Evolutionary conservation across 2,113 vertebrate species (phyloP).

Genomic region (Rissa tridactyla): DNA sequence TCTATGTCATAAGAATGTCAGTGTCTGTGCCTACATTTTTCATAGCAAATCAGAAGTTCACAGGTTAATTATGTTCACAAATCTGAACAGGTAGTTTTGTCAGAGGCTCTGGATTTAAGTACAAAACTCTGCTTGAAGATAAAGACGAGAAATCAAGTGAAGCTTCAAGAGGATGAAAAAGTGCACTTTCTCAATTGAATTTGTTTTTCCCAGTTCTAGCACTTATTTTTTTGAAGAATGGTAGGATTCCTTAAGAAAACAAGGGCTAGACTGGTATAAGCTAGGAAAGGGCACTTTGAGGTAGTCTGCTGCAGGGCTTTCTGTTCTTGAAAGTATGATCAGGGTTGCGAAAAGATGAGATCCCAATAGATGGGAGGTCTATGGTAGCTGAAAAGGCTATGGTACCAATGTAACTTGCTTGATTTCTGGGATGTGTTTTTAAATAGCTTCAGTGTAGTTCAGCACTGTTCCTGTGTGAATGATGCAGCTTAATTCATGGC

Average conservation of each 20-base stretch:
- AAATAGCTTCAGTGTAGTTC: neutral
- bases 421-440: neutral
- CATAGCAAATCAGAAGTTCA: neutral
- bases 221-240: neutral
- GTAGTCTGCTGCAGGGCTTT: neutral
- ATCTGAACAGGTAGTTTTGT: neutral
- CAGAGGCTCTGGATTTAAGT: neutral
- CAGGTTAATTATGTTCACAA: neutral
- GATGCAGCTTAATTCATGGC: neutral
- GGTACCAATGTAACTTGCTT: neutral
- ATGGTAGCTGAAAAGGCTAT: neutral
- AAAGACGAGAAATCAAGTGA: neutral
- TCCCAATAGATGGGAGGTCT: neutral
- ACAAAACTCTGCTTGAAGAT: neutral
- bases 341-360: neutral
- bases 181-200: neutral
- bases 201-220: neutral
- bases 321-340: neutral
- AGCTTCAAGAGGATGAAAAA: neutral
- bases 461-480: neutral
- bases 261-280: neutral
- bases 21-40: neutral
- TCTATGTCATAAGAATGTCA: neutral
- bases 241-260: neutral
- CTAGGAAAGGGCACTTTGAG: neutral